Evolutionary conservation across 2,888 invertebrate genomes (phyloP).

Genomic region (Crossocerus cetratus): DNA sequence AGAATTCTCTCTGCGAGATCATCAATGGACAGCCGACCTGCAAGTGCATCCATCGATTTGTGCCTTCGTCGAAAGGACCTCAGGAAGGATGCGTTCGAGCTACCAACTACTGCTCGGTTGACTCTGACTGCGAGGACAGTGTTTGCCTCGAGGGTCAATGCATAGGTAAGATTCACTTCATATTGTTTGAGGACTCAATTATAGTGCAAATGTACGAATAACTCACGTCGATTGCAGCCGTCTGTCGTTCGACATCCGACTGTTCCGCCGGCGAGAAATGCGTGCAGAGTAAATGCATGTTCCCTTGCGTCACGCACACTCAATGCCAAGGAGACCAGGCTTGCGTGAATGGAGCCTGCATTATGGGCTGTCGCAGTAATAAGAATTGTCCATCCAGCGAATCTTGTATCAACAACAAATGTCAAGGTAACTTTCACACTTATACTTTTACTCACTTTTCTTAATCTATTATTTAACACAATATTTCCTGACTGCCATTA

Average conservation of each 20-base stretch:
- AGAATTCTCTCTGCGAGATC: constrained; percentile 89
- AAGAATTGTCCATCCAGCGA: constrained; percentile 87
- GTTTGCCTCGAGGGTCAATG: constrained; percentile 91
- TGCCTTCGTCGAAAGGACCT: constrained; percentile 81
- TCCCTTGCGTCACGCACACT: constrained; percentile 88
- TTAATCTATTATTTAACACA: not conserved
- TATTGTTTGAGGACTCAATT: not conserved
- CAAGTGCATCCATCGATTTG: constrained; percentile 86
- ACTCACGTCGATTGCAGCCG: constrained; percentile 65
- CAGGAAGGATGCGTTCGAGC: constrained; percentile 86
- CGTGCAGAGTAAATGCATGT: constrained; percentile 86
- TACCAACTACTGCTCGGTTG: constrained; percentile 82
- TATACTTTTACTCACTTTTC: not conserved
- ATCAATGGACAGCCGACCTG: constrained; percentile 88
- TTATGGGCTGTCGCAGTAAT: constrained; percentile 90
- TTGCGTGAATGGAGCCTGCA: constrained; percentile 88
- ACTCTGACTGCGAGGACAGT: constrained; percentile 88
- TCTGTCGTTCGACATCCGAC: constrained; percentile 87
- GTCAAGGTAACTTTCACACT: no score
- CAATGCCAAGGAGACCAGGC: constrained; percentile 90
- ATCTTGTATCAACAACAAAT: constrained; percentile 91
- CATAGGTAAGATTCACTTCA: constrained; percentile 76
- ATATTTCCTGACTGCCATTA: constrained; percentile 44
- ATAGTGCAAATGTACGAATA: not conserved
- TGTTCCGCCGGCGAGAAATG: constrained; percentile 90